Conservation (phyloP, 64 coral and sea anemone genomes). For the Porites lutea region DNA sequence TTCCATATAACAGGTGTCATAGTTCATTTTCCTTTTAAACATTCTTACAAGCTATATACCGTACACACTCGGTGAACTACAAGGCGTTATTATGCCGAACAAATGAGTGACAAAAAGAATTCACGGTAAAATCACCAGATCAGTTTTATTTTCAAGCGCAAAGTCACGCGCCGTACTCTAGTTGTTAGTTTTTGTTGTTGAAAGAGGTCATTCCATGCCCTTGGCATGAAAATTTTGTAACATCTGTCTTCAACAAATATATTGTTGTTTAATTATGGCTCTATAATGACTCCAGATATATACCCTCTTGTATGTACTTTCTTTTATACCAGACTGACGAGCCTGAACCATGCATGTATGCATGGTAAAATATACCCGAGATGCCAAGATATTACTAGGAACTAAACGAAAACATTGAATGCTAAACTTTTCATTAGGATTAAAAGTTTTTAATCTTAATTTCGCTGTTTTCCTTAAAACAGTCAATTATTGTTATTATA, state of each 20-base stretch:
- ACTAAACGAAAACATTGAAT: no score
- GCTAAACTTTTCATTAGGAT: no score
- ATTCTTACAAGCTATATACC: neutral
- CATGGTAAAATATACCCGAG: neutral
- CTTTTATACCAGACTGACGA: neutral
- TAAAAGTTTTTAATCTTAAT: no score
- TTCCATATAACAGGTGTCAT: constrained; percentile 6
- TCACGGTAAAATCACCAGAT: neutral
- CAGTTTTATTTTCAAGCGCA: neutral
- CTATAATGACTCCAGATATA: neutral
- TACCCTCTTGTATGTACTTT: neutral
- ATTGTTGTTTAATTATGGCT: neutral
- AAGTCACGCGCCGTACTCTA: neutral
- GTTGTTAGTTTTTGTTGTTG: neutral
- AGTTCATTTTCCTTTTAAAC: neutral
- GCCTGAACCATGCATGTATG: no score
- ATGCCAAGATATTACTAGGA: neutral
- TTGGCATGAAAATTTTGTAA: neutral
- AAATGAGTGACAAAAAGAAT: neutral
- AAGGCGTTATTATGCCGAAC: neutral
- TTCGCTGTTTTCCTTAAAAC: no score
- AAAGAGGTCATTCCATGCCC: neutral
- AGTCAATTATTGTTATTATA: no score
- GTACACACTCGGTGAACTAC: neutral
- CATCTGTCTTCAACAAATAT: neutral